phyloP scores from a whole-genome alignment of 2,888 invertebrate genomes.

The Ferdinandea cuprea region DNA sequence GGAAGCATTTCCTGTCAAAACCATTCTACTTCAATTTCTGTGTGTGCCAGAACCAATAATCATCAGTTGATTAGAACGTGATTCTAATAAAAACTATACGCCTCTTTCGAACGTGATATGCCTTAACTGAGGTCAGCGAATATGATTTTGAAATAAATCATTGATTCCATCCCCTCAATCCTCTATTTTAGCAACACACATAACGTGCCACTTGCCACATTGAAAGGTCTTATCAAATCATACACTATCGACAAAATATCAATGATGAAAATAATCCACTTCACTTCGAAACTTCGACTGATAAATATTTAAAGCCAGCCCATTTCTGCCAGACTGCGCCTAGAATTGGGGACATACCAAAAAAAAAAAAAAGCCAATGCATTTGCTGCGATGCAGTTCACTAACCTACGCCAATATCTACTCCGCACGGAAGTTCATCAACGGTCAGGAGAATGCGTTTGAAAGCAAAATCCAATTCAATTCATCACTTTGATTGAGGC shows the following conservation, averaged over 20 bases:
- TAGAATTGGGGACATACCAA: conserved; percentile 10
- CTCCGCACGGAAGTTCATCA: conserved; percentile 48
- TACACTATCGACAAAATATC: neutral
- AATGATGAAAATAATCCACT: neutral
- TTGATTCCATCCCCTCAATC: neutral
- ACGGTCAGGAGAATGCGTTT: conserved; percentile 43
- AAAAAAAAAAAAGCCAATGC: neutral
- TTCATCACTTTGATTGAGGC: conserved; percentile 55
- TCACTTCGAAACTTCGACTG: neutral
- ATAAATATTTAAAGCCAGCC: neutral
- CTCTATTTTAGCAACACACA: neutral
- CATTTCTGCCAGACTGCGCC: neutral
- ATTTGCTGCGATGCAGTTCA: conserved; percentile 42
- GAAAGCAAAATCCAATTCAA: conserved; percentile 38
- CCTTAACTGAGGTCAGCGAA: neutral
- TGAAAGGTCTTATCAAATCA: neutral
- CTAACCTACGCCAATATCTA: conserved; percentile 46
- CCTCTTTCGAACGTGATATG: neutral
- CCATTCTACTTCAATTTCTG: neutral
- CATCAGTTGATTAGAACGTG: neutral
- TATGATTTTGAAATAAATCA: neutral
- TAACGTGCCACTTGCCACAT: neutral
- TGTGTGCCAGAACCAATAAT: neutral
- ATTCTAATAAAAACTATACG: neutral
- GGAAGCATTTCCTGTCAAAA: neutral